Conservation (phyloP, 2,888 invertebrate genomes). For the Clunio marinus region DNA sequence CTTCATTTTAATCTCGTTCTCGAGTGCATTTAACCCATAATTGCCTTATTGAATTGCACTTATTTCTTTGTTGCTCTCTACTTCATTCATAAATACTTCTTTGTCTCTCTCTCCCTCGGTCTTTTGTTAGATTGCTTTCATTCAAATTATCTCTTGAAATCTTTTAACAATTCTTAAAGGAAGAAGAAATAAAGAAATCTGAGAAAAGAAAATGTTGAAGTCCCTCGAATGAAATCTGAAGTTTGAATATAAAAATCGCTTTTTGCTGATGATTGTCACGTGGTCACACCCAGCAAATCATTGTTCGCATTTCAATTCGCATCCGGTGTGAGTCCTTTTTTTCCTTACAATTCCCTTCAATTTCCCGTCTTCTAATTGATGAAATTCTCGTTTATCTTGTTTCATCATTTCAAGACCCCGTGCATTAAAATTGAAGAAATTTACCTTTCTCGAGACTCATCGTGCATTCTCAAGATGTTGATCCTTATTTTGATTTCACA, state of each 20-base stretch:
- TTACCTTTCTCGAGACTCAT: not conserved
- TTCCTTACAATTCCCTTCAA: conserved; percentile 1
- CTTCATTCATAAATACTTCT: conserved; percentile 2
- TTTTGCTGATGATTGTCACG: conserved; percentile 39
- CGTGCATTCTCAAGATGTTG: conserved; percentile 33
- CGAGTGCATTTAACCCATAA: conserved; percentile 33
- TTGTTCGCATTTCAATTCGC: conserved; percentile 35
- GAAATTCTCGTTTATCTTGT: conserved; percentile 31
- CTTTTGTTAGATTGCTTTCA: too few relatives aligned
- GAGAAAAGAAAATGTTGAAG: conserved; percentile 13
- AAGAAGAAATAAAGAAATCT: too few relatives aligned
- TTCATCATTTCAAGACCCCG: conserved; percentile 25
- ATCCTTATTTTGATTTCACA: conserved; percentile 30
- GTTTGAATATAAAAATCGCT: conserved; percentile 5
- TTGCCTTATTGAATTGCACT: conserved; percentile 38
- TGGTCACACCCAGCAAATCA: conserved; percentile 40
- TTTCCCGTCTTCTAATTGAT: conserved; percentile 28
- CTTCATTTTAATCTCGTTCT: conserved; percentile 20
- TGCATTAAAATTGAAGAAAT: conserved; percentile 2
- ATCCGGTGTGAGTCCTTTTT: conserved; percentile 36
- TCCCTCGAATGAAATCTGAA: not conserved
- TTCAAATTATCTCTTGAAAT: conserved; percentile 5
- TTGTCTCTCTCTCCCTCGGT: not conserved
- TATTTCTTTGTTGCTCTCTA: not conserved
- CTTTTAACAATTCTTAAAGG: conserved; percentile 9